Conservation (phyloP, 2,797 vertebrate genomes). For the Enteromius viviparus region DNA sequence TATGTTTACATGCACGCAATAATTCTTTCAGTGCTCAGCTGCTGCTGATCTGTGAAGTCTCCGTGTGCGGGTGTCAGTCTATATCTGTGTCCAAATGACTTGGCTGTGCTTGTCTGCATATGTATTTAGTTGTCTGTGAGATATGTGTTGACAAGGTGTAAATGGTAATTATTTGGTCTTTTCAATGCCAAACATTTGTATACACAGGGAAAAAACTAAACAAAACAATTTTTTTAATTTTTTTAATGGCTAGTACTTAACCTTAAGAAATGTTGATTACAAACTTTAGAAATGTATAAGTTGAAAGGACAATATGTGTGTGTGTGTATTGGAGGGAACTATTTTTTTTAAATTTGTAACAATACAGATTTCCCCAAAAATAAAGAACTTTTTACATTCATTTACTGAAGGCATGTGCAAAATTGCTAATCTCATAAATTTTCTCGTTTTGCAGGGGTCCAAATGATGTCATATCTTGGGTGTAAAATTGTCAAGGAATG, state of each 20-base stretch:
- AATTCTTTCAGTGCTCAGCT: constrained; percentile 15
- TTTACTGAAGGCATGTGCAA: background rate
- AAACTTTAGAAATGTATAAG: background rate
- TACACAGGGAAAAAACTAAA: background rate
- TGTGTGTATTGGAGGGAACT: background rate
- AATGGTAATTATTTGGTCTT: constrained; percentile 3
- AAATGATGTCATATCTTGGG: background rate
- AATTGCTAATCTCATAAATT: background rate
- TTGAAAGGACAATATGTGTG: background rate
- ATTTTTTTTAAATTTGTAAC: background rate
- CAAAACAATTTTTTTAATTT: background rate
- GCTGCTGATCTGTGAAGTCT: constrained; percentile 40
- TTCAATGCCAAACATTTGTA: background rate
- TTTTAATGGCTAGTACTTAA: background rate
- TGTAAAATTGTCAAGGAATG: background rate
- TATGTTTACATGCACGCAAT: constrained; percentile 37
- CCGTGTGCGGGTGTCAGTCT: constrained; percentile 19
- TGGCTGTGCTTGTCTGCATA: background rate
- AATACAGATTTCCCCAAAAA: background rate
- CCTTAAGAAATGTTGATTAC: background rate
- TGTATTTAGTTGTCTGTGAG: background rate
- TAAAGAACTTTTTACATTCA: background rate
- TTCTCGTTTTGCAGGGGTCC: background rate
- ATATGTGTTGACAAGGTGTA: background rate
- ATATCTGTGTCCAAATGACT: constrained; percentile 12